Evolutionary conservation across 92 coral and sea anemone genomes (phyloP).

Genomic region (Porites evermanni): DNA sequence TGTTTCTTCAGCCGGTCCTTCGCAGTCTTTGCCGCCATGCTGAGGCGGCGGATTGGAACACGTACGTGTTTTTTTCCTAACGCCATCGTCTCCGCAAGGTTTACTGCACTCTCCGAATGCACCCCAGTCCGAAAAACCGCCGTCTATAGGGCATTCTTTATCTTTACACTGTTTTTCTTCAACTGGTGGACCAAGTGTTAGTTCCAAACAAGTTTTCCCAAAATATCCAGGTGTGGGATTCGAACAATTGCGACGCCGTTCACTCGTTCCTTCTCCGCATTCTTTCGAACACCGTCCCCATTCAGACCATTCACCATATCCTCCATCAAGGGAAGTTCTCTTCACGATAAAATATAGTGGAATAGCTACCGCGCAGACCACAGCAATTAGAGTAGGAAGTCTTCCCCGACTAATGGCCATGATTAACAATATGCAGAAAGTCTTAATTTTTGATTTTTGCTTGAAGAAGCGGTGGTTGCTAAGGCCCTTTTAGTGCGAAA

Average conservation of each 20-base stretch:
- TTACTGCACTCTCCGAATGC: slow-evolving; percentile 60
- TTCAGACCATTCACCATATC: slow-evolving; percentile 57
- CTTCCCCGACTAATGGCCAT: slow-evolving; percentile 14
- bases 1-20: slow-evolving; percentile 49
- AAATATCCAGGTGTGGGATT: slow-evolving; percentile 61
- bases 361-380: slow-evolving; percentile 11
- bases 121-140: slow-evolving; percentile 66
- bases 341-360: slow-evolving; percentile 20
- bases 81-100: slow-evolving; percentile 63
- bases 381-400: not conserved
- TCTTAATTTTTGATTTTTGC: no score
- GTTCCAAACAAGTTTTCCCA: slow-evolving; percentile 53
- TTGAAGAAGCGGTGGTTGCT: not conserved
- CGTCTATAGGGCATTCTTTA: slow-evolving; percentile 69
- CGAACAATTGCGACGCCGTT: slow-evolving; percentile 49
- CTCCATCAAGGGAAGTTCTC: slow-evolving; percentile 38
- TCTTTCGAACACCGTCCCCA: slow-evolving; percentile 70
- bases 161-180: slow-evolving; percentile 53
- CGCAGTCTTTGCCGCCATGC: slow-evolving; percentile 62
- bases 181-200: slow-evolving; percentile 14
- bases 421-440: not conserved
- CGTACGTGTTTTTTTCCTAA: slow-evolving; percentile 42
- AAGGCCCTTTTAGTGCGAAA: no score
- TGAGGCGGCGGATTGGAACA: slow-evolving; percentile 71
- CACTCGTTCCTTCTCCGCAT: slow-evolving; percentile 67